phyloP scores from a whole-genome alignment of 2,888 invertebrate genomes.

The Argyra leucocephala region DNA sequence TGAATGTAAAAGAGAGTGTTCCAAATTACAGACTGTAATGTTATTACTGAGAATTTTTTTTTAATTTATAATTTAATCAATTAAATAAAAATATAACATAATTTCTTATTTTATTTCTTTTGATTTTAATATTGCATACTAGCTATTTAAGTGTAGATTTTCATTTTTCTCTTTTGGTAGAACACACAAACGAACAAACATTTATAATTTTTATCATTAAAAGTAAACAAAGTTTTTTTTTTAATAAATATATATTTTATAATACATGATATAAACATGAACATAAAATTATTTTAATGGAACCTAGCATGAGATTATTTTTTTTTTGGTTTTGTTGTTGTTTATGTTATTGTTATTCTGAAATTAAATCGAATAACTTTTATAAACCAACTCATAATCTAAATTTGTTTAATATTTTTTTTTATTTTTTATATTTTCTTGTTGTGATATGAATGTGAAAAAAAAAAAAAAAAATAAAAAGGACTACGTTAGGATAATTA shows the following conservation, averaged over 20 bases:
- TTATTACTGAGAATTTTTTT: no score
- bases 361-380: not conserved
- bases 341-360: not conserved
- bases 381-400: not conserved
- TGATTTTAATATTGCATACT: no score
- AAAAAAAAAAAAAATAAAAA: not conserved
- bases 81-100: no score
- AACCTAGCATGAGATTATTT: not conserved
- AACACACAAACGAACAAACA: no score
- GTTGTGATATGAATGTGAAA: not conserved
- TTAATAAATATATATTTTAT: not conserved
- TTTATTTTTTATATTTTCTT: no score
- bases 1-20: no score
- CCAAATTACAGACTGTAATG: no score
- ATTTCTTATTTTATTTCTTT: no score
- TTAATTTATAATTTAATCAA: no score
- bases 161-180: no score
- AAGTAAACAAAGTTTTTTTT: not conserved
- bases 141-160: no score
- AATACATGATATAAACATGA: not conserved
- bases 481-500: not conserved
- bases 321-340: not conserved
- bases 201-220: not conserved
- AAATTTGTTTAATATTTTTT: not conserved
- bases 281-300: not conserved